Evolutionary conservation across 1,140 invertebrate species (phyloP).

Genomic region (Drosophila littoralis): DNA sequence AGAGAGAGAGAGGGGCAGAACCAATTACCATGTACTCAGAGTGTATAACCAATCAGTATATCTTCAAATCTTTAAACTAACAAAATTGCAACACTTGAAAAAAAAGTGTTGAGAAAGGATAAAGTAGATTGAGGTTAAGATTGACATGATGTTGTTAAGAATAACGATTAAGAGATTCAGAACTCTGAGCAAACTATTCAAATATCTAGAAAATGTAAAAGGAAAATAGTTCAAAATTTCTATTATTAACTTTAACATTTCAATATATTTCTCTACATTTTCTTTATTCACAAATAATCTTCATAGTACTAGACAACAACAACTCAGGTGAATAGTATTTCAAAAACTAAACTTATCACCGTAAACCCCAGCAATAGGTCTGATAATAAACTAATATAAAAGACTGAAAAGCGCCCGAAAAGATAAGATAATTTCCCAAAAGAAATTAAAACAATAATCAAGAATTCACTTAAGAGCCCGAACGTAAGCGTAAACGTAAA

Average conservation of each 20-base stretch:
- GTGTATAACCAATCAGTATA: conserved; percentile 27
- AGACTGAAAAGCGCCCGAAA: not conserved
- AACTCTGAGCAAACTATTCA: too few species aligned
- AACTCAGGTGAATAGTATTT: conserved; percentile 22
- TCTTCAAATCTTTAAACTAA: conserved; percentile 10
- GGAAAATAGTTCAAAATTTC: not conserved
- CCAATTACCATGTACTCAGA: conserved; percentile 33
- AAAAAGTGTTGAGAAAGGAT: not conserved
- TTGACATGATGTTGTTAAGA: too few species aligned
- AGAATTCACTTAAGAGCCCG: not conserved
- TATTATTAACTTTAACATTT: not conserved
- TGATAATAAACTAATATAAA: conserved; percentile 34
- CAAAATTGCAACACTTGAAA: not conserved
- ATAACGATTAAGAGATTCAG: too few species aligned
- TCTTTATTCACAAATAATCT: not conserved
- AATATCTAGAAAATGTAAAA: too few species aligned
- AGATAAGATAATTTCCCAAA: conserved; percentile 40
- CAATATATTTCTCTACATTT: not conserved
- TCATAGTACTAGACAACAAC: not conserved
- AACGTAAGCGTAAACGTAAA: not conserved
- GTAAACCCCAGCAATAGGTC: not conserved
- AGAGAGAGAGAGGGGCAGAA: not conserved
- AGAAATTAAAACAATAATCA: conserved; percentile 9
- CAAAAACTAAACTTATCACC: conserved; percentile 17
- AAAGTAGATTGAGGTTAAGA: too few species aligned